These are phyloP conservation scores for Mormyrus hasselquistii DNA, from an alignment of 2,797 vertebrate species.

Conservation along the genomic window DNA sequence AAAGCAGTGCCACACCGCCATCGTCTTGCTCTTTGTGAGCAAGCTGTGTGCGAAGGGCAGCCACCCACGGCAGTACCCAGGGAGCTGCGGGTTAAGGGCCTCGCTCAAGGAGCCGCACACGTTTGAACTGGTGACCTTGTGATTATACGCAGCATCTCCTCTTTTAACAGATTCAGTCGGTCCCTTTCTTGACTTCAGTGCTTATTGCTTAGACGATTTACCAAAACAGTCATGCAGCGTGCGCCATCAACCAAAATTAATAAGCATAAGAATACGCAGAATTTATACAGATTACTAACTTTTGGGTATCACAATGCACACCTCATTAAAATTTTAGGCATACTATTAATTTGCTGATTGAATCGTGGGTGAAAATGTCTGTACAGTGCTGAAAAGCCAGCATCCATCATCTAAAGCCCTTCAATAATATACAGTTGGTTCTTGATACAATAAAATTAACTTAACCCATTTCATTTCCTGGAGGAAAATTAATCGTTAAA, in stretches of 20 bases:
- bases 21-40: background rate
- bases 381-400: background rate
- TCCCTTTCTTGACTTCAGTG: background rate
- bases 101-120: no score
- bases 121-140: background rate
- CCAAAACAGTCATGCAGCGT: background rate
- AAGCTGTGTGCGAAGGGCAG: no score
- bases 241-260: background rate
- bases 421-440: background rate
- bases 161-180: background rate
- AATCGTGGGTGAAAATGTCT: background rate
- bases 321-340: background rate
- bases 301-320: background rate
- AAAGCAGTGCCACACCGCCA: background rate
- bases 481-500: background rate
- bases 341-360: background rate
- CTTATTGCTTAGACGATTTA: background rate
- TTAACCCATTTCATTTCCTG: background rate
- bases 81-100: no score
- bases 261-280: background rate
- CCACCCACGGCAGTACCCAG: no score
- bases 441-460: background rate
- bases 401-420: background rate
- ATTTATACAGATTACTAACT: background rate
- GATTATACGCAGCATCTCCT: background rate